Base-by-base conservation (phyloP, 2,888 invertebrate genomes). In the Dasypolia templi region DNA sequence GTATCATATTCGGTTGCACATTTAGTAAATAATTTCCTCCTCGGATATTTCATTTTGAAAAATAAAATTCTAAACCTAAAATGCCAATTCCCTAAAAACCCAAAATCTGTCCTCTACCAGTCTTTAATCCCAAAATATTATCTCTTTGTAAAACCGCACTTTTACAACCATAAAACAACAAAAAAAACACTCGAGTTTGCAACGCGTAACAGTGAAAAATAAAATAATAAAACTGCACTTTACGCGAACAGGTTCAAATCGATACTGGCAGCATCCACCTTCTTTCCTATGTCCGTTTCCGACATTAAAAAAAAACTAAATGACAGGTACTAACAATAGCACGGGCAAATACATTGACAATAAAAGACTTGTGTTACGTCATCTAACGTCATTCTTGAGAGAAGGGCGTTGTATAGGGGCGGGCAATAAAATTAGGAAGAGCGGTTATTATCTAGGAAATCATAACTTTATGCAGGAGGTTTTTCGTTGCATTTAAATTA, bases 211-310 rank as follows among this genome's bases (percentile, higher is more conserved):
- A 32, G 55, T 42, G 32, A 56, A 59, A 67, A 82, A 85, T 82
- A 72, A 87, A 86, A 86, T 87, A 87, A 87, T 83, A 79, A 83
- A 88, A 90, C 92, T 92, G 91, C 95, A 95, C 96, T 94, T 95
- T 92, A 92, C 95, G 72, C 93, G 84, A 85, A 93, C 95, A 95
- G 93, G 93, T 94, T 94, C 93, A 88, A 92, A 92, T 89, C 88
- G 81, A 85, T 90, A 96, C 96, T 96, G 96, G 90, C 93, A 91
- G 91, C 81, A 91, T 82, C 83, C 80, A 85, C 85, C 87, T 88
- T 86, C 91, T 91, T 92, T 92, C 92, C 92, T 91, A 92, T 94
- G 94, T 95, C 95, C 95, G 94, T 95, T 95, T 94, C 93, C 93
- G 92, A 94, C 93, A 92, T 93, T 93, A 88, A 94, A 88, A 94